A percentile compares a stretch with the other conserved stretches of the same genome.
phyloP scores from a whole-genome alignment of 2,113 vertebrate genomes.

The Neotragus moschatus region DNA sequence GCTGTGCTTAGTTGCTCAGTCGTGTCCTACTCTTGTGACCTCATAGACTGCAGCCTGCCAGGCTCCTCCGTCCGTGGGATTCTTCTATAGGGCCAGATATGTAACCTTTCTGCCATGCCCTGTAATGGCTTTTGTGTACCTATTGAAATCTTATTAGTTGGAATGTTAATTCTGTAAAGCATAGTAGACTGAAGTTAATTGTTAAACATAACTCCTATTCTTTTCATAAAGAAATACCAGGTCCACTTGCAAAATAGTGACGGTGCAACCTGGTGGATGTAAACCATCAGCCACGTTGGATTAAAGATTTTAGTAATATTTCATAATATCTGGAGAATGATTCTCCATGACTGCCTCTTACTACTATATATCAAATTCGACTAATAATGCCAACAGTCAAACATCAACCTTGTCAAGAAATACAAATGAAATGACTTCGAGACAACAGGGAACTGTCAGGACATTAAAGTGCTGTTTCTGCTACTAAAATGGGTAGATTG shows the following conservation, averaged over 20 bases:
- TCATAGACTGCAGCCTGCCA: neutral
- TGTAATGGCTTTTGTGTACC: neutral
- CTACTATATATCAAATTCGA: neutral
- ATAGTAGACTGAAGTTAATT: neutral
- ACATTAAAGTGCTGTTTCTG: neutral
- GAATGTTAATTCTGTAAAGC: neutral
- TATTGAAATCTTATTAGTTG: neutral
- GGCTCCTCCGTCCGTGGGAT: neutral
- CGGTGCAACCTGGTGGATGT: neutral
- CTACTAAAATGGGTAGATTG: too few species aligned
- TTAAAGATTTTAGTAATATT: constrained; percentile 29
- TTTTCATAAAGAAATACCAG: neutral
- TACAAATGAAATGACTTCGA: neutral
- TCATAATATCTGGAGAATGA: neutral
- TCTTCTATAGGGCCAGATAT: neutral
- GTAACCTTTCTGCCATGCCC: neutral
- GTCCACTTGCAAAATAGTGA: neutral
- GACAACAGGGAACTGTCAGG: neutral
- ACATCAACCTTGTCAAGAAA: neutral
- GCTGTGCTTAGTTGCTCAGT: neutral
- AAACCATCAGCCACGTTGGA: neutral
- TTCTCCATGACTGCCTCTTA: neutral
- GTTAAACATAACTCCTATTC: neutral
- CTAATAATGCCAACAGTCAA: neutral
- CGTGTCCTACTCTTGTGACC: neutral